Evolutionary conservation across 2,888 invertebrate species (phyloP), one percentile per base, ranked within the genome.

Genomic region (Lochmaea crataegi): DNA sequence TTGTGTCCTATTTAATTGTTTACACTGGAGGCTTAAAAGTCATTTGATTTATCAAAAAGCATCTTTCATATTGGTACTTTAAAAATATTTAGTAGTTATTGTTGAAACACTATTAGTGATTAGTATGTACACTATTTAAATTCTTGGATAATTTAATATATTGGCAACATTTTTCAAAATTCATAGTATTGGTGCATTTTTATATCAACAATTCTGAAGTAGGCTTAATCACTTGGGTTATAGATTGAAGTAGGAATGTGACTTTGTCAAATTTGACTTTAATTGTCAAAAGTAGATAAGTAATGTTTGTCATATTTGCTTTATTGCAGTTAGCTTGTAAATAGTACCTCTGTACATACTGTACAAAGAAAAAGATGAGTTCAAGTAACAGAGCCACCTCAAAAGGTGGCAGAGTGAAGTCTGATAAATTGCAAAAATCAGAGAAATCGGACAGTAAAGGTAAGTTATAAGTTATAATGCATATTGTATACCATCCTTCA

Each of bases 341-440:
- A 93, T 93, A 93, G 90, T 90, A 84, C 89, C 90, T 78, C 90
- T 93, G 93, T 93, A 93, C 89, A 93, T 93, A 93, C 90, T 91
- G 90, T 91, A 84, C 83, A 84, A 91, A 92, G 89, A 56, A 82
- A 90, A 91, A 89, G 87, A 92, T 91, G 91, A 92, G 91, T 90
- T 90, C 91, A 89, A 90, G 90, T 86, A 90, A 89, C 88, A 91
- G 91, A 88, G 90, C 91, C 91, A 90, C 91, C 90, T 89, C 86
- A 75, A 87, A 91, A 86, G 91, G 91, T 89, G 91, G 91, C 75
- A 87, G 87, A 82, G 79, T 83, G 71, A 87, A 87, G 82, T 82
- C 84, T 74, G 87, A 87, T 74, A 83, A 87, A 83, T 79, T 83
- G 83, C 84, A 86, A 77, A 87, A 87, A 82, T 81, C 84, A 80